A percentile compares a stretch with the other conserved stretches of the same genome.
Conservation (phyloP, 2,113 vertebrate genomes). For the Cyprinodon variegatus region DNA sequence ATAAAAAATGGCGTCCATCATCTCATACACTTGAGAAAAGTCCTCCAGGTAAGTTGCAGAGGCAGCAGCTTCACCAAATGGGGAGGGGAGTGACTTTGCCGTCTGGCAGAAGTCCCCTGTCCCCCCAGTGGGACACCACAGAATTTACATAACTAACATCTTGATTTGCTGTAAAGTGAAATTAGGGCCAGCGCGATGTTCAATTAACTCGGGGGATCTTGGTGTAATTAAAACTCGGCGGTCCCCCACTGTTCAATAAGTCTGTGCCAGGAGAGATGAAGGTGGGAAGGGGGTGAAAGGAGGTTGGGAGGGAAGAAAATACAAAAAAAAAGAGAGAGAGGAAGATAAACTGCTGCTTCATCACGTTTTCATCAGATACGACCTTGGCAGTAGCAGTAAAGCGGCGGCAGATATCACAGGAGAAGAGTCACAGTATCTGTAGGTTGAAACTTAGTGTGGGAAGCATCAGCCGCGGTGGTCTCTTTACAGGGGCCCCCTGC, state of each 20-base stretch:
- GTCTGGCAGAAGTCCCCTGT: constrained; percentile 56
- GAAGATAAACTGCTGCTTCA: constrained; percentile 78
- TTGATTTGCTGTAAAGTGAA: constrained; percentile 78
- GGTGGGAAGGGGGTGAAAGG: neutral
- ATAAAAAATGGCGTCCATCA: constrained; percentile 18
- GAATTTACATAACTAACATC: constrained; percentile 80
- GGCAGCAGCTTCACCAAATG: constrained; percentile 38
- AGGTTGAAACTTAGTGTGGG: constrained; percentile 78
- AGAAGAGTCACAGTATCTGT: constrained; percentile 73
- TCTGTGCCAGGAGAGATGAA: constrained; percentile 47
- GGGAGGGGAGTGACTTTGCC: constrained; percentile 65
- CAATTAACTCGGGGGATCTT: constrained; percentile 73
- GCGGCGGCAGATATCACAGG: constrained; percentile 70
- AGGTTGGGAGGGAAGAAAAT: constrained; percentile 8
- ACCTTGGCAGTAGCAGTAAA: constrained; percentile 76
- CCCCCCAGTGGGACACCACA: constrained; percentile 45
- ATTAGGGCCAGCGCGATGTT: constrained; percentile 73
- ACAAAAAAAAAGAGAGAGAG: constrained; percentile 4
- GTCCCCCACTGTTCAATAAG: constrained; percentile 72
- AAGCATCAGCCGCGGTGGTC: constrained; percentile 60
- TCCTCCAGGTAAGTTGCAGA: constrained; percentile 56
- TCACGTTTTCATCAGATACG: constrained; percentile 80
- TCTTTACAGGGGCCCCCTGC: constrained; percentile 54
- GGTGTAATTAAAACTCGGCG: constrained; percentile 76
- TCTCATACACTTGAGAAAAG: constrained; percentile 34